Evolutionary conservation across 35 echinoderm and acorn worm species (phyloP), one percentile per base, ranked within the genome.

Genomic region (Amphiura filiformis): DNA sequence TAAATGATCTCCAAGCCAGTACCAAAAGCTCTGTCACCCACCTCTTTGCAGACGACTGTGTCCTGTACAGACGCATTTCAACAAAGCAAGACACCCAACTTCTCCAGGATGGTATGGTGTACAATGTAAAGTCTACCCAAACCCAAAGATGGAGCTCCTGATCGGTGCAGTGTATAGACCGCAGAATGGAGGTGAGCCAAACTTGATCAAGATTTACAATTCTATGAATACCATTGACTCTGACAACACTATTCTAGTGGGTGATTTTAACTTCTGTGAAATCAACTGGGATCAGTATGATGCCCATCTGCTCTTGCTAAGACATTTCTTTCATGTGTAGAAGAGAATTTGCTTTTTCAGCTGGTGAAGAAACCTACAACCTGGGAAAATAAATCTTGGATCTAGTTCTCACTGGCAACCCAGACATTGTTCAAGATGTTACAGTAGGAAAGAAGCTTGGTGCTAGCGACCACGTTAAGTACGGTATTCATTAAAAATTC

Each of bases 251-350:
- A 86, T 86, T 76, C n/a, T 75, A 37, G 57, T 86, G 75, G 86
- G 84, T 11, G 86, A 87, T 49, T 78, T 87, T 56, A 79, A 87
- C 75, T 87, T 87, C 35, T 2, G 76, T 32, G 86, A 87, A 22
- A 87, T 90, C 41, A 13, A 32, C 75, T 22, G 75, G 86, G 76
- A 38, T 23, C 76, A 11, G 39, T 31, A 56, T 33, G 86, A 87
- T 47, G 86, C 75, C n/a, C n/a, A n/a, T n/a, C n/a, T n/a, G n/a
- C n/a, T n/a, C n/a, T n/a, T n/a, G n/a, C n/a, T n/a, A n/a, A n/a
- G n/a, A n/a, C n/a, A 56, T 86, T 34, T 56, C 14, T 87, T 30
- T 34, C 36, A 78, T 78, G 57, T 47, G 80, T 77, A 42, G 80
- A 78, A 33, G 65, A 83, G 1, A 84, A 90, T 26, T 36, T 83